phyloP scores from a whole-genome alignment of 2,113 vertebrate genomes.

The Procavia capensis region DNA sequence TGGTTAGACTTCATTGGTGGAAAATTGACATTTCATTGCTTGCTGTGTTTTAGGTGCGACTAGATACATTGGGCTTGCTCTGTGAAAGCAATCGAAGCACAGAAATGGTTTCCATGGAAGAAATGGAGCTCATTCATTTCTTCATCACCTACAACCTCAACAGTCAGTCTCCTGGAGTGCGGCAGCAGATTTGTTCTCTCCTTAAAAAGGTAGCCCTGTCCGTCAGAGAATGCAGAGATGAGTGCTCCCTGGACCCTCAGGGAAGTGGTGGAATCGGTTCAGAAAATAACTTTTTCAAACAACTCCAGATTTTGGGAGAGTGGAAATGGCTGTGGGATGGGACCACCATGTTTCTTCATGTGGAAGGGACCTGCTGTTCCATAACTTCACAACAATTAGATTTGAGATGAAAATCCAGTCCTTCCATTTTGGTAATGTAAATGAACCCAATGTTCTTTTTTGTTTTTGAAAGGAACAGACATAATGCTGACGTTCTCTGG shows the following conservation, averaged over 20 bases:
- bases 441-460: background rate
- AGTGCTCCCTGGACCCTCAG: background rate
- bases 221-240: background rate
- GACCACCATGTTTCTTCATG: background rate
- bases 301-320: background rate
- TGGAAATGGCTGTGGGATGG: background rate
- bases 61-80: conserved; percentile 96
- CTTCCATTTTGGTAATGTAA: background rate
- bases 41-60: conserved; percentile 90
- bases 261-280: background rate
- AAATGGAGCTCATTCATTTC: conserved; percentile 92
- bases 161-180: conserved; percentile 92
- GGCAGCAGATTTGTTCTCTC: conserved; percentile 94
- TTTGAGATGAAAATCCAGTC: background rate
- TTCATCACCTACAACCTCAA: conserved; percentile 94
- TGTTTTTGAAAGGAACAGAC: background rate
- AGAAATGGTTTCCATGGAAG: conserved; percentile 90
- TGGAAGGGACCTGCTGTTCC: background rate
- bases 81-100: conserved; percentile 97
- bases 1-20: background rate
- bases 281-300: conserved; percentile 10
- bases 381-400: background rate
- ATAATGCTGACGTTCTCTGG: background rate
- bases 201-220: conserved; percentile 92
- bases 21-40: conserved; percentile 47